Evolutionary conservation across 2,113 vertebrate genomes (phyloP), one percentile per base, ranked within the genome.

Genomic region (Eudyptes chrysolophus): DNA sequence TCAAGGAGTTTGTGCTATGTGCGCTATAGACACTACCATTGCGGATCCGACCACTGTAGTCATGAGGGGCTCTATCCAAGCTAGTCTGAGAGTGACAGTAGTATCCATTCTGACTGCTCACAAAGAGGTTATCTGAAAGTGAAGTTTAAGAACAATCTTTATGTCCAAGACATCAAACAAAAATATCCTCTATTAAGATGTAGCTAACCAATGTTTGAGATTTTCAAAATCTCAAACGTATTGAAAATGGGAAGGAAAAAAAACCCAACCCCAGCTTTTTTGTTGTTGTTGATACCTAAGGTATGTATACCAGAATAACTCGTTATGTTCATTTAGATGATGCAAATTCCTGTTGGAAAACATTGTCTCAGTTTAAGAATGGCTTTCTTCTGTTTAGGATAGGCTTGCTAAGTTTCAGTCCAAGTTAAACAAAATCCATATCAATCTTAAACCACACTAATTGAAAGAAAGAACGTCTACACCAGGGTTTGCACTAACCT

Each of bases 61-160:
- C 99, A 3, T 99, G 96, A 29, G 99, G 99, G 34, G 99, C 90
- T 96, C 99, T 98, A 90, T 99, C 99, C 96, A 99, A 93, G 94
- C 99, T 99, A 80, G 99, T 99, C 98, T 99, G 99, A 66, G 99
- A 99, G 97, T 99, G 99, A 96, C 99, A 99, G 95, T 99, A 99
- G 97, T 98, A 99, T 81, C 99, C 99, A 5, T 99, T 99, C 98
- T 99, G 99, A 96, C 86, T 99, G 98, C 98, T 99, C 97, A 99
- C 98, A 98, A 99, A 99, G 87, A 99, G 98, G 97, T 99, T 99
- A 96, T 99, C 99, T 99, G 98, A 30, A 97, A 94, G 81, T 14
- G 81, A 94, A 85, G 58, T 92, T 87, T 72, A 92, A 95, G 30
- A 88, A 96, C 55, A 90, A 48, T 18, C 51, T 88, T 92, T 95